These are phyloP conservation scores for Oegoconia quadripuncta DNA, from an alignment of 2,888 invertebrate species.

Conservation along the genomic window DNA sequence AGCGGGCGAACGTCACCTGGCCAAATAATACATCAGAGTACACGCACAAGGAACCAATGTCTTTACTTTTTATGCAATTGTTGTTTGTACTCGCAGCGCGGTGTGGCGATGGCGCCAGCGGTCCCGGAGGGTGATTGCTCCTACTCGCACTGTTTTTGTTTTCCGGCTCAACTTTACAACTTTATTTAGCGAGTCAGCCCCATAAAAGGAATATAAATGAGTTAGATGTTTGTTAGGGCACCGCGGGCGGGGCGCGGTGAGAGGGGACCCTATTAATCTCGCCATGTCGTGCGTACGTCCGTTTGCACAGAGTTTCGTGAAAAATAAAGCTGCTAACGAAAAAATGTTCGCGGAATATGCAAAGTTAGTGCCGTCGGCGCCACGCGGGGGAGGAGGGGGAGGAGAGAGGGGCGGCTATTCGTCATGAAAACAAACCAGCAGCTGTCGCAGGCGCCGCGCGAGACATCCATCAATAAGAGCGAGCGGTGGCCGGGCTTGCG, in stretches of 20 bases:
- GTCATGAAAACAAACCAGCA: background rate
- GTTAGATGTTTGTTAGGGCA: conserved; percentile 29
- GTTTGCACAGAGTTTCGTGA: conserved; percentile 3
- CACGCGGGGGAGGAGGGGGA: background rate
- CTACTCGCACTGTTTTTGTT: conserved; percentile 37
- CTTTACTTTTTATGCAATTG: too few species aligned
- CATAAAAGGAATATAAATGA: conserved; percentile 41
- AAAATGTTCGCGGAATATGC: conserved; percentile 7
- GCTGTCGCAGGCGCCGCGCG: too few species aligned
- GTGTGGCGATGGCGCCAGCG: too few species aligned
- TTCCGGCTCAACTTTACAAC: conserved; percentile 34
- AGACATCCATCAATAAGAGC: too few species aligned
- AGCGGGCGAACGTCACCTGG: too few species aligned
- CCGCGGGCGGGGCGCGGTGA: conserved; percentile 22
- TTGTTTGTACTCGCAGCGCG: too few species aligned
- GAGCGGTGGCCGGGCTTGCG: too few species aligned
- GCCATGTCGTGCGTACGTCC: conserved; percentile 11
- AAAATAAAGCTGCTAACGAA: conserved; percentile 9
- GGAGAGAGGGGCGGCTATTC: conserved; percentile 8
- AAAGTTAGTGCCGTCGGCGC: background rate
- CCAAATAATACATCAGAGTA: too few species aligned
- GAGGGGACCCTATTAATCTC: conserved; percentile 31
- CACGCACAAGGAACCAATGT: too few species aligned
- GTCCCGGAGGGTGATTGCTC: too few species aligned
- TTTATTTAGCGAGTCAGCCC: conserved; percentile 29